These are phyloP conservation scores for Belonocnema kinseyi DNA, from an alignment of 1,140 invertebrate genomes.

Conservation along the genomic window DNA sequence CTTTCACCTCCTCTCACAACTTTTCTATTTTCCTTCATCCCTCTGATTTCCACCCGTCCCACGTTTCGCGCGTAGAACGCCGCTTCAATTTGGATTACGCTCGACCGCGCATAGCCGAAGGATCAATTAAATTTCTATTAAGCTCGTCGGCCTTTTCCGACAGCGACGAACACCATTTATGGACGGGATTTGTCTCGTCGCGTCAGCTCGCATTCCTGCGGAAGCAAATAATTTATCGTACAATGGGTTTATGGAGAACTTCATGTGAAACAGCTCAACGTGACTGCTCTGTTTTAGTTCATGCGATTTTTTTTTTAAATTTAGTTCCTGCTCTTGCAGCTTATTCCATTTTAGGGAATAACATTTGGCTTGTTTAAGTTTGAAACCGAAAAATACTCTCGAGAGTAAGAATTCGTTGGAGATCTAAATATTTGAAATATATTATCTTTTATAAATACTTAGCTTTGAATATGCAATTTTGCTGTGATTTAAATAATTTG, in stretches of 20 bases:
- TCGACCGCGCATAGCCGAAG: conserved; percentile 69
- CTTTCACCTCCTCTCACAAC: not conserved
- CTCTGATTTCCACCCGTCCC: conserved; percentile 3
- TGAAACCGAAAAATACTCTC: no score
- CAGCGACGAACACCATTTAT: conserved; percentile 58
- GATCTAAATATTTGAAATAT: no score
- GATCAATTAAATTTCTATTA: conserved; percentile 75
- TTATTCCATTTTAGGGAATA: no score
- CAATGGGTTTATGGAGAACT: not conserved
- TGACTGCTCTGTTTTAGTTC: no score
- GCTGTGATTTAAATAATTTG: no score
- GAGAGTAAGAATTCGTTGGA: no score
- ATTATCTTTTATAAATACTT: no score
- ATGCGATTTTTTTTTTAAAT: not conserved
- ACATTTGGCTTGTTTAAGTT: no score
- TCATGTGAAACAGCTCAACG: not conserved
- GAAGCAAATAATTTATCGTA: conserved; percentile 10
- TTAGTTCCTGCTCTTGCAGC: not conserved
- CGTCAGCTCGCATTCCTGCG: conserved; percentile 17
- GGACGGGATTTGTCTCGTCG: conserved; percentile 54
- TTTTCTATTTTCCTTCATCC: conserved; percentile 12
- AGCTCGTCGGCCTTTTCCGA: conserved; percentile 63
- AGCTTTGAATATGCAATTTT: no score
- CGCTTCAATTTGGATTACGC: conserved; percentile 67
- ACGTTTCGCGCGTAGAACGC: not conserved